phyloP scores from a whole-genome alignment of 2,113 vertebrate species.

The Bubo bubo region DNA sequence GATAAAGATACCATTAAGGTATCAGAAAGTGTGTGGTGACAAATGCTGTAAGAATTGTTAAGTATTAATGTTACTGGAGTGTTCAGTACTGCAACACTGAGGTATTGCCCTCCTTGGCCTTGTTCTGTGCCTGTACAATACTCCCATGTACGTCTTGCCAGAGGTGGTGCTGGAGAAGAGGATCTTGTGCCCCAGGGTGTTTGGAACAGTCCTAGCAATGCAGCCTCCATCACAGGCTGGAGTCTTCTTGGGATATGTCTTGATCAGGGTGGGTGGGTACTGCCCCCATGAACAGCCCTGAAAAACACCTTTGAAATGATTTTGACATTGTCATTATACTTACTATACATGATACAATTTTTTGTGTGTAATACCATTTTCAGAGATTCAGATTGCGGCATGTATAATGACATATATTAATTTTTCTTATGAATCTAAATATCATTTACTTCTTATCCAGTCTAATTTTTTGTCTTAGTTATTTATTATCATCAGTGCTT shows the following conservation, averaged over 20 bases:
- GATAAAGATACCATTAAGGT: neutral
- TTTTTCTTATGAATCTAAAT: neutral
- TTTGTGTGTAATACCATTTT: neutral
- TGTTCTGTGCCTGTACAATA: neutral
- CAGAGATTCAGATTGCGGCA: neutral
- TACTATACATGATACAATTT: neutral
- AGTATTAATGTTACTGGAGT: neutral
- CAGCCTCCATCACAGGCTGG: neutral
- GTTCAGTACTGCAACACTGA: neutral
- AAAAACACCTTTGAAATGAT: neutral
- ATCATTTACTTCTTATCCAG: neutral
- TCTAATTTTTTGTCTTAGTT: neutral
- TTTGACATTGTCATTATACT: neutral
- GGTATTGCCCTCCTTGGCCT: neutral
- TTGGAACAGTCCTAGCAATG: neutral
- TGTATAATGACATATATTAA: neutral
- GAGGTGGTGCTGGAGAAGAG: neutral
- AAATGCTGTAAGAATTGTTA: neutral
- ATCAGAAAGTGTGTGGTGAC: neutral
- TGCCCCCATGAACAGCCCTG: neutral
- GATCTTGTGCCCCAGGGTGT: neutral
- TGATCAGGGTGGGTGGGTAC: neutral
- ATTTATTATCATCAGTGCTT: neutral
- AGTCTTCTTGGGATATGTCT: neutral
- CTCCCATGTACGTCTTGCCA: neutral